A percentile compares a stretch with the other conserved stretches of the same genome.
These are phyloP conservation scores for Agrenia bidenticulata DNA, from an alignment of 2,888 invertebrate genomes.

Conservation along the genomic window DNA sequence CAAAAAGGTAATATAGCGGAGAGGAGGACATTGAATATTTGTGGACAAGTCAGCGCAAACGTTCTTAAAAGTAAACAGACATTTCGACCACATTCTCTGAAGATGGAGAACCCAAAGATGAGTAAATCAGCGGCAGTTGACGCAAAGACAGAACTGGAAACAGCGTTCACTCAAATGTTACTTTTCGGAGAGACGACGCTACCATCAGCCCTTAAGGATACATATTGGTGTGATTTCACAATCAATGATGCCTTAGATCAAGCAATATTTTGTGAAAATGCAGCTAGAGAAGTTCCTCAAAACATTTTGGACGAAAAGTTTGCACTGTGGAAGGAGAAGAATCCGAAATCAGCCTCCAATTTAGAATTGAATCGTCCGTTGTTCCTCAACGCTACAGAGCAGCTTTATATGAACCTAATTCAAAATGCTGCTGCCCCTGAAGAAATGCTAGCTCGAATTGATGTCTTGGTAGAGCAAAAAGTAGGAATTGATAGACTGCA, in stretches of 20 bases:
- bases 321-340: conserved; percentile 53
- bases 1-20: too few species aligned
- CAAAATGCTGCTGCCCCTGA: conserved; percentile 55
- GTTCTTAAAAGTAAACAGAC: too few species aligned
- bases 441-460: conserved; percentile 56
- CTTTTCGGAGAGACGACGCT: conserved; percentile 24
- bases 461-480: conserved; percentile 58
- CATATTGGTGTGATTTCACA: conserved; percentile 29
- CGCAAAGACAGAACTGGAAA: conserved; percentile 3
- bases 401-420: conserved; percentile 58
- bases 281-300: conserved; percentile 48
- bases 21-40: too few species aligned
- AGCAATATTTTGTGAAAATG: conserved; percentile 24
- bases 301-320: conserved; percentile 59
- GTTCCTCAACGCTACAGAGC: conserved; percentile 58
- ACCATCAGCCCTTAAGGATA: conserved; percentile 19
- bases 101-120: not conserved
- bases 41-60: too few species aligned
- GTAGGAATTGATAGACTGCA: conserved; percentile 58
- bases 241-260: conserved; percentile 25
- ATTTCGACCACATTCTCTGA: too few species aligned
- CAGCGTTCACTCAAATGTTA: conserved; percentile 16
- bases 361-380: conserved; percentile 45
- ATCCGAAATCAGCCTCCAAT: conserved; percentile 52
- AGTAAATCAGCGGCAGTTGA: not conserved